A percentile compares a stretch with the other conserved stretches of the same genome.
These are phyloP conservation scores for Brachypodius melanocephalos DNA, from an alignment of 2,113 vertebrate genomes.

Conservation along the genomic window DNA sequence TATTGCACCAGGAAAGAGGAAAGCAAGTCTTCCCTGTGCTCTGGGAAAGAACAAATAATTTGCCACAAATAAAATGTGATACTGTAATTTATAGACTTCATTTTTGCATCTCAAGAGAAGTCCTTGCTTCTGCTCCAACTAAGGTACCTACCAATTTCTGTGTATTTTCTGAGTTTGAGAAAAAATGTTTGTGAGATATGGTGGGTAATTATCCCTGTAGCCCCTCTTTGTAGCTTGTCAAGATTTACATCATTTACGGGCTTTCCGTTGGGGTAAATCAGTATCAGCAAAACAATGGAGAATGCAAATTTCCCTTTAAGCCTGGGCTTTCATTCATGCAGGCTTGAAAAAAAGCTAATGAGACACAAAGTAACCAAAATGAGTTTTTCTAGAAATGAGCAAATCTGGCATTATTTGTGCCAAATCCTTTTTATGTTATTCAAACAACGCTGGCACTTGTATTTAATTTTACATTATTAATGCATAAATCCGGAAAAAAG, in stretches of 20 bases:
- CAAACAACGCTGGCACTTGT: neutral
- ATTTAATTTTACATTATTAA: neutral
- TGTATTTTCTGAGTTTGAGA: neutral
- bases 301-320: neutral
- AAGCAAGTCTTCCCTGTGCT: neutral
- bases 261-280: neutral
- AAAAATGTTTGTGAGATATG: neutral
- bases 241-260: neutral
- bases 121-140: neutral
- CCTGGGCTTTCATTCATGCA: neutral
- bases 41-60: neutral
- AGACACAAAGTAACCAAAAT: neutral
- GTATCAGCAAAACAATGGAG: neutral
- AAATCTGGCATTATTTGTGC: neutral
- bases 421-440: neutral
- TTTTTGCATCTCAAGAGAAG: neutral
- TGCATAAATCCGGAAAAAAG: neutral
- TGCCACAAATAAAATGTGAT: neutral
- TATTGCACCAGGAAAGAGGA: neutral
- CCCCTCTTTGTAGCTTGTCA: neutral
- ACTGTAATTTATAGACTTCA: neutral
- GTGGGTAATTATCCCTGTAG: neutral
- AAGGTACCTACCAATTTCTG: neutral
- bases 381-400: neutral
- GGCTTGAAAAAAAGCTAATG: neutral